These are phyloP conservation scores for Agriopis aurantiaria DNA, from an alignment of 2,888 invertebrate species.

Conservation along the genomic window DNA sequence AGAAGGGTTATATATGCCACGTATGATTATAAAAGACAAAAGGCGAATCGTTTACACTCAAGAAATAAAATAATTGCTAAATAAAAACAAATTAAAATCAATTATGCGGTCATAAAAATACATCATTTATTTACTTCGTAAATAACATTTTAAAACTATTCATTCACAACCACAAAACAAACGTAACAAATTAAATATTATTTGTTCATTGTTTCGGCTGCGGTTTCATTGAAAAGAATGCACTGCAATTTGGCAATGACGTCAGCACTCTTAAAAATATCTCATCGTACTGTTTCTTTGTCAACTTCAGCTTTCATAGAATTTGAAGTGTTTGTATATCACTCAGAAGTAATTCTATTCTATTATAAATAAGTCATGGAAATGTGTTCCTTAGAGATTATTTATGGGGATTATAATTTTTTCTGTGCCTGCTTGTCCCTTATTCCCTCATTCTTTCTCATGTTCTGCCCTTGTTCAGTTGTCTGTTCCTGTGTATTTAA, in stretches of 20 bases:
- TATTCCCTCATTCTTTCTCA: not conserved
- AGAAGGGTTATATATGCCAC: no score
- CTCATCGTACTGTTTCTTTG: not conserved
- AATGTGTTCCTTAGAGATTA: not conserved
- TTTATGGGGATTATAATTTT: not conserved
- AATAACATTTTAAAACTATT: slow-evolving; percentile 5
- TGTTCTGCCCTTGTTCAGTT: not conserved
- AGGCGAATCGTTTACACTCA: no score
- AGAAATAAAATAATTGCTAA: no score
- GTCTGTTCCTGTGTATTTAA: not conserved
- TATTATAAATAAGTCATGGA: not conserved
- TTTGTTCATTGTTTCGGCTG: slow-evolving; percentile 4
- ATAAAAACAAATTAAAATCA: no score
- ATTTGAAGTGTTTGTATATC: slow-evolving; percentile 3
- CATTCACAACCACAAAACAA: slow-evolving; percentile 48
- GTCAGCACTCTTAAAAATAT: slow-evolving; percentile 13
- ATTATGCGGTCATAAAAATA: no score
- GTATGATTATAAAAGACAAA: no score
- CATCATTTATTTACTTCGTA: not conserved
- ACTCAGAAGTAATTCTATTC: not conserved
- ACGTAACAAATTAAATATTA: slow-evolving; percentile 45
- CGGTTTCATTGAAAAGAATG: slow-evolving; percentile 16
- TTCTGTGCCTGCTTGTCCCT: not conserved
- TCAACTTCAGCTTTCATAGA: slow-evolving; percentile 3
- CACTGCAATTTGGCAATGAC: slow-evolving; percentile 18